Evolutionary conservation across 23 tunicate species (phyloP).

Genomic region (Ascidia mentula): DNA sequence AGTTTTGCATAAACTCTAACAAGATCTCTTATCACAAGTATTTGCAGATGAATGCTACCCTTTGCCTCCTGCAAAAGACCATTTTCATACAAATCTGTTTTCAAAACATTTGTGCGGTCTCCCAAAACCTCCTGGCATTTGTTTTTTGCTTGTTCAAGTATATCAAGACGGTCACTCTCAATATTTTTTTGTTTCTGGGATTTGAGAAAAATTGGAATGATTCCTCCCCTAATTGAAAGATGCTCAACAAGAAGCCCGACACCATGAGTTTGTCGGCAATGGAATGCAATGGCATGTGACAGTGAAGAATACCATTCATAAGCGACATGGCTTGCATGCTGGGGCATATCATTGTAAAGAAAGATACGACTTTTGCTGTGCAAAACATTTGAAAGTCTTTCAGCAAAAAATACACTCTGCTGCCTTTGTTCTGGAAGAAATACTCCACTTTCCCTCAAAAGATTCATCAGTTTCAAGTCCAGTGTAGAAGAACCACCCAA

Average conservation of each 20-base stretch:
- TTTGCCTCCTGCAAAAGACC: constrained; percentile 28
- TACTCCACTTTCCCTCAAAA: constrained; percentile 20
- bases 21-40: constrained; percentile 19
- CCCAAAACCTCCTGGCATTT: constrained; percentile 3
- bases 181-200: neutral
- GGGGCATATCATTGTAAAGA: constrained; percentile 23
- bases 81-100: constrained; percentile 28
- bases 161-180: neutral
- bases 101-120: neutral
- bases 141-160: constrained; percentile 5
- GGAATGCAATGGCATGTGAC: constrained; percentile 1
- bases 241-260: constrained; percentile 29
- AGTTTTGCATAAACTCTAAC: constrained; percentile 22
- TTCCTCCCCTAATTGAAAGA: constrained; percentile 37
- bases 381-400: constrained; percentile 58
- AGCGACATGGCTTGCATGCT: neutral
- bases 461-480: neutral
- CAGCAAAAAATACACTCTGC: constrained; percentile 34
- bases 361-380: constrained; percentile 67
- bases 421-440: constrained; percentile 24
- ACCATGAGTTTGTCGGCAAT: neutral
- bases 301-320: constrained; percentile 35
- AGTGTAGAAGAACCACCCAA: neutral
- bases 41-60: constrained; percentile 13
- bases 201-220: constrained; percentile 31